A percentile compares a stretch with the other conserved stretches of the same genome.
These are phyloP conservation scores for Micropoecilia bifurca DNA, from an alignment of 2,797 vertebrate genomes.

Conservation along the genomic window DNA sequence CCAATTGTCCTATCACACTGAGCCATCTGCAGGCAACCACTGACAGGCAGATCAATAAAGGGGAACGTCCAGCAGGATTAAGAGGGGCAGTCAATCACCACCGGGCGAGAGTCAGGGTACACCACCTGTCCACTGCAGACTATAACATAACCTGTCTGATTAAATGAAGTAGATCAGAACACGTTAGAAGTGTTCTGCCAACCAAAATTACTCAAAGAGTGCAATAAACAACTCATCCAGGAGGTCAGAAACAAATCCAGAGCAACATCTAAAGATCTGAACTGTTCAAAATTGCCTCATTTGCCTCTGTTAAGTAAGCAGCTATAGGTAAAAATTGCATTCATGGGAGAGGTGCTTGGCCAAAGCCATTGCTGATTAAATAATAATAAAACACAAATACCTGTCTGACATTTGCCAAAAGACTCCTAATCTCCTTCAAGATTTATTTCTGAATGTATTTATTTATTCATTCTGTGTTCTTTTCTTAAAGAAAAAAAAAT, in stretches of 20 bases:
- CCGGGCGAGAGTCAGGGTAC: no score
- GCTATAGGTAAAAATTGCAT: neutral
- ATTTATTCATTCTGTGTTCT: neutral
- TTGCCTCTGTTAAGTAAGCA: neutral
- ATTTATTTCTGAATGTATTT: neutral
- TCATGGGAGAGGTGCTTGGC: neutral
- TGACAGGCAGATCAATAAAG: no score
- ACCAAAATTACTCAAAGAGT: neutral
- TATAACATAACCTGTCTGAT: neutral
- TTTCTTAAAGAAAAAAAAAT: neutral
- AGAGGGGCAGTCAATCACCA: no score
- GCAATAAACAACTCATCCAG: neutral
- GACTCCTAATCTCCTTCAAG: neutral
- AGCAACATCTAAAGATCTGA: neutral
- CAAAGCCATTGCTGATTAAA: neutral
- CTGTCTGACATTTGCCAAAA: neutral
- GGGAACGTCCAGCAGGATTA: no score
- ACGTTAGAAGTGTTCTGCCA: neutral
- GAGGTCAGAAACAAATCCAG: neutral
- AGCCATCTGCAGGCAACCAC: no score
- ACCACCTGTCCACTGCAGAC: neutral
- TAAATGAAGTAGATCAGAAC: neutral
- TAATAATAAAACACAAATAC: neutral
- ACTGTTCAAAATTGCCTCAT: no score
- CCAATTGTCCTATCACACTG: no score